Percentiles rank a stretch among this genome's conserved stretches.
Conservation (phyloP, 1,140 invertebrate species). For the Halyomorpha halys region DNA sequence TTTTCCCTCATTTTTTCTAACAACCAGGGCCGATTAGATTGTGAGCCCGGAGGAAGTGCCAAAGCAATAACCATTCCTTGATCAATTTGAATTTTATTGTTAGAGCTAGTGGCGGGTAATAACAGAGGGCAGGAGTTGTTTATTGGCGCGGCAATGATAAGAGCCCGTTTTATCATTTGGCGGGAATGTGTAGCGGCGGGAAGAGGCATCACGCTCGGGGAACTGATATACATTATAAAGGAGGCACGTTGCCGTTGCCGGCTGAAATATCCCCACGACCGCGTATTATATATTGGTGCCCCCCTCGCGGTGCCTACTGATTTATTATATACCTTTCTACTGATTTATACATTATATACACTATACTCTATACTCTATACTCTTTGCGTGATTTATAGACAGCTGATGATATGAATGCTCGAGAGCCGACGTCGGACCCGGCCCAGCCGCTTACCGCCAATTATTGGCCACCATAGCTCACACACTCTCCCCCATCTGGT, state of each 20-base stretch:
- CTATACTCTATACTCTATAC: background rate
- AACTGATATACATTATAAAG: conserved; percentile 18
- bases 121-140: conserved; percentile 12
- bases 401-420: conserved; percentile 2
- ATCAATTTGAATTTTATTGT: no score
- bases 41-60: no score
- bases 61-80: no score
- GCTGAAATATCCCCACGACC: background rate
- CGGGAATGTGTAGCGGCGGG: conserved; percentile 7
- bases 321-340: conserved; percentile 7
- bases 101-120: background rate
- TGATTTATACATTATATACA: no score
- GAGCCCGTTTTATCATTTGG: conserved; percentile 4
- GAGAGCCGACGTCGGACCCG: background rate
- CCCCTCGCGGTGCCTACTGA: background rate
- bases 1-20: no score
- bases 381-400: background rate
- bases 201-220: background rate
- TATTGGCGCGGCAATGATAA: conserved; percentile 7
- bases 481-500: background rate
- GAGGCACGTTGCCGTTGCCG: background rate
- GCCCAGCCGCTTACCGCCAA: background rate
- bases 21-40: no score
- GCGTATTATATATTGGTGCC: no score
- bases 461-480: background rate